Conservation (phyloP, 2,113 vertebrate genomes). For the Semicossyphus pulcher region DNA sequence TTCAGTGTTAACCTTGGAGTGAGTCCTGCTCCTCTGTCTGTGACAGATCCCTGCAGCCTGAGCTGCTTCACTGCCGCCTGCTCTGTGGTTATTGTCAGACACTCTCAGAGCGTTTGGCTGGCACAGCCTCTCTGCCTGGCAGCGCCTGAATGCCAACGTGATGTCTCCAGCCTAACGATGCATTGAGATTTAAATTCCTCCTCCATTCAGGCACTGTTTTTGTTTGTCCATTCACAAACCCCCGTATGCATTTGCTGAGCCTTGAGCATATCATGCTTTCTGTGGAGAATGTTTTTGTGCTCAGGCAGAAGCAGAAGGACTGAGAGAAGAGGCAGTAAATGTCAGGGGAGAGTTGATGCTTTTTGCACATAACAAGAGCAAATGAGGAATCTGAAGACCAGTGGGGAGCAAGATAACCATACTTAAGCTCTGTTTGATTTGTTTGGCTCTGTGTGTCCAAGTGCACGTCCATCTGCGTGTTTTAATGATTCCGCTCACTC, state of each 20-base stretch:
- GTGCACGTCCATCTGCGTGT: constrained; percentile 40
- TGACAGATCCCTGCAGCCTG: constrained; percentile 62
- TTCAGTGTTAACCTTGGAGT: constrained; percentile 42
- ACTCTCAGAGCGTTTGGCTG: constrained; percentile 56
- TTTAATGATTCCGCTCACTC: constrained; percentile 58
- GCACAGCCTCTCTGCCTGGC: constrained; percentile 62
- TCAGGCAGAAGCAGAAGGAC: background rate
- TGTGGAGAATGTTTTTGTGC: constrained; percentile 6
- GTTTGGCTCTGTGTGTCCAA: constrained; percentile 49
- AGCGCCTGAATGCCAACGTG: constrained; percentile 68
- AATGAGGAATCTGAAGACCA: background rate
- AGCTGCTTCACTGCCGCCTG: constrained; percentile 50
- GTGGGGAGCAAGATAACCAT: background rate
- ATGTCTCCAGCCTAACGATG: constrained; percentile 66
- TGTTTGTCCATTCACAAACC: constrained; percentile 25
- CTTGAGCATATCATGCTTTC: background rate
- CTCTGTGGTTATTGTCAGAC: constrained; percentile 65
- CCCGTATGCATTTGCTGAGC: constrained; percentile 12
- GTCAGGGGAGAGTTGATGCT: constrained; percentile 14
- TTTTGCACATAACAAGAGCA: background rate
- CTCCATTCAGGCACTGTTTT: constrained; percentile 50
- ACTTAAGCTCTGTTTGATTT: constrained; percentile 16
- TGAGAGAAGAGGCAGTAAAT: constrained; percentile 1
- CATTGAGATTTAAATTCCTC: constrained; percentile 80
- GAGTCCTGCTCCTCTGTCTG: constrained; percentile 53